Evolutionary conservation across 2,888 invertebrate species (phyloP).

Genomic region (Altica lythri): DNA sequence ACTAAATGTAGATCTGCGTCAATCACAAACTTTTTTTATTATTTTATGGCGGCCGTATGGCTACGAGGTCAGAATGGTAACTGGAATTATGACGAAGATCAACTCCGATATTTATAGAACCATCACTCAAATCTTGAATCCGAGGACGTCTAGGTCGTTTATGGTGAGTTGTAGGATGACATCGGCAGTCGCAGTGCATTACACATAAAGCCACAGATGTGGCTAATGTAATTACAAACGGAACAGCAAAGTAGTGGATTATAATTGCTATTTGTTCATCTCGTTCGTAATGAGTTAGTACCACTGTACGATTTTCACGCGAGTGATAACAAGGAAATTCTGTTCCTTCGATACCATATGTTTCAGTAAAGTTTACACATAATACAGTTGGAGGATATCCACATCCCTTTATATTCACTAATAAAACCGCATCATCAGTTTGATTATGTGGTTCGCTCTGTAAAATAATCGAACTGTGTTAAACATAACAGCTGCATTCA

Average conservation of each 20-base stretch:
- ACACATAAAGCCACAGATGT: conserved; percentile 85
- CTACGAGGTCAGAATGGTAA: conserved; percentile 54
- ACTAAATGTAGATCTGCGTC: no score
- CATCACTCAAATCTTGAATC: conserved; percentile 69
- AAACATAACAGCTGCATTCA: no score
- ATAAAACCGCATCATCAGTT: conserved; percentile 63
- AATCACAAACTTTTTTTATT: no score
- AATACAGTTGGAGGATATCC: conserved; percentile 80
- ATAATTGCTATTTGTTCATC: conserved; percentile 82
- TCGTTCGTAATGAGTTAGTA: conserved; percentile 81
- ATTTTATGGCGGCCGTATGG: conserved; percentile 52
- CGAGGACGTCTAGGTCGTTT: conserved; percentile 69
- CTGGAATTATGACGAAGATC: conserved; percentile 64
- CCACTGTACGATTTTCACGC: conserved; percentile 79
- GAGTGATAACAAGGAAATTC: conserved; percentile 72
- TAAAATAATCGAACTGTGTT: conserved; percentile 29
- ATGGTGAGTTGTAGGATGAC: conserved; percentile 68
- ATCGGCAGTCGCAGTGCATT: conserved; percentile 85
- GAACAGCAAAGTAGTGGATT: conserved; percentile 82
- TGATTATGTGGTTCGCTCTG: conserved; percentile 49
- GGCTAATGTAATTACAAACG: conserved; percentile 81
- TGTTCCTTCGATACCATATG: conserved; percentile 71
- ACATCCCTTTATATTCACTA: conserved; percentile 83
- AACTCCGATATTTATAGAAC: conserved; percentile 73
- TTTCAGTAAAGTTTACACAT: conserved; percentile 75